Base-by-base conservation (phyloP, 1,140 invertebrate genomes). In the Potamilus streckersoni region DNA sequence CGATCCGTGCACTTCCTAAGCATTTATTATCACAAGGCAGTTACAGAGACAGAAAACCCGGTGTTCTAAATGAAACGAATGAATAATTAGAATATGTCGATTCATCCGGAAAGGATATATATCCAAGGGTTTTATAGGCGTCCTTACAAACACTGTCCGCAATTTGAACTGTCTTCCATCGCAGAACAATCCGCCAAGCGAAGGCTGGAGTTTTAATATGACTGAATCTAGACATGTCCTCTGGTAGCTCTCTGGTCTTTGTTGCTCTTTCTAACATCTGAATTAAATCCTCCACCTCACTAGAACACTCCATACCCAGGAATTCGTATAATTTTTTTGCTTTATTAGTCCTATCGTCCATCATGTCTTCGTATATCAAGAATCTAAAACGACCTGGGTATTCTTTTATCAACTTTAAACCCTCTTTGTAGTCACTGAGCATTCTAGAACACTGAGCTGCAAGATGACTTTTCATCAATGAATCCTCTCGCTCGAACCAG, bases 341-440 rank as follows among this genome's bases (percentile, higher is more conserved):
- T 20, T 59, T 56, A 58, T 76, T 8, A 2, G 58, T 59, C 27
- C 20, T 2, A n/a, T 27, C 55, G n/a, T 65, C 38, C 38, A 49
- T 38, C 8, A 76, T 65, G 23, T 76, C 69, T 49, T 76, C 74
- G 56, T 76, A 76, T 12, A 71, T 68, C 64, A 76, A 65, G 20
- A 76, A 76, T 15, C 57, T 38, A 55, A 76, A 71, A 20, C 74
- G 17, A n/a, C 59, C 65, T 12, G 74, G 68, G 65, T 71, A 76
- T 19, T 56, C n/a, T 31, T n/a, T 59, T 62, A 63, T 56, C 23
- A 76, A 17, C 19, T 31, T 31, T 49, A 64, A 31, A 2, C 74
- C 74, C 0, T 76, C 69, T 56, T 64, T 38, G 15, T 65, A 31
- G 55, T 76, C 74, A 5, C 56, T 27, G 15, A 31, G 15, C 74